Conservation (phyloP, 2,888 invertebrate genomes). For the Apoda limacodes region DNA sequence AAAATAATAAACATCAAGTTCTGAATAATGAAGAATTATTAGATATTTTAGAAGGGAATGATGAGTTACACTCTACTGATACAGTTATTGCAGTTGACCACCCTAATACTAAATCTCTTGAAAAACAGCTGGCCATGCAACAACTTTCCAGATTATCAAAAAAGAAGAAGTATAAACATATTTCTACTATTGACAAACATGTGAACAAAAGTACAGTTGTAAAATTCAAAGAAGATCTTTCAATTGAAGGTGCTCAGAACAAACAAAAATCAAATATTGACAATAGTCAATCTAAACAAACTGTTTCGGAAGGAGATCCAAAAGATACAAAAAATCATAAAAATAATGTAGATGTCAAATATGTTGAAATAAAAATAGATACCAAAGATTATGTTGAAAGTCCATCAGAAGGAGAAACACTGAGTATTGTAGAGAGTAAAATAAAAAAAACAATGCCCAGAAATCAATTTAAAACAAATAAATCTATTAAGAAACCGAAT, state of each 20-base stretch:
- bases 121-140: slow-evolving; percentile 46
- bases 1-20: slow-evolving; percentile 48
- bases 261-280: slow-evolving; percentile 19
- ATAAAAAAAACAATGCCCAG: slow-evolving; percentile 14
- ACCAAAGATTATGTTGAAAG: too few species aligned
- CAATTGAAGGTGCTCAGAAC: slow-evolving; percentile 11
- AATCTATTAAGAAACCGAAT: slow-evolving; percentile 11
- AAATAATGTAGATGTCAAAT: too few species aligned
- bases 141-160: slow-evolving; percentile 46
- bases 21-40: slow-evolving; percentile 60
- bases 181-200: neutral
- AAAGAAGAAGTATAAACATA: slow-evolving; percentile 16
- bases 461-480: slow-evolving; percentile 18
- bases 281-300: slow-evolving; percentile 17
- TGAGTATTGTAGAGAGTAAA: slow-evolving; percentile 20
- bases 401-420: too few species aligned
- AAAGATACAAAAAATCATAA: slow-evolving; percentile 11
- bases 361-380: too few species aligned
- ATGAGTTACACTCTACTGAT: slow-evolving; percentile 18
- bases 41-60: slow-evolving; percentile 58
- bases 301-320: slow-evolving; percentile 12
- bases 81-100: slow-evolving; percentile 20
- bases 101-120: slow-evolving; percentile 26
- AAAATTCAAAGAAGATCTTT: slow-evolving; percentile 7
- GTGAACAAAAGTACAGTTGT: slow-evolving; percentile 14